Evolutionary conservation across 2,888 invertebrate species (phyloP), one percentile per base, ranked within the genome.

Genomic region (Dynastes tityus): DNA sequence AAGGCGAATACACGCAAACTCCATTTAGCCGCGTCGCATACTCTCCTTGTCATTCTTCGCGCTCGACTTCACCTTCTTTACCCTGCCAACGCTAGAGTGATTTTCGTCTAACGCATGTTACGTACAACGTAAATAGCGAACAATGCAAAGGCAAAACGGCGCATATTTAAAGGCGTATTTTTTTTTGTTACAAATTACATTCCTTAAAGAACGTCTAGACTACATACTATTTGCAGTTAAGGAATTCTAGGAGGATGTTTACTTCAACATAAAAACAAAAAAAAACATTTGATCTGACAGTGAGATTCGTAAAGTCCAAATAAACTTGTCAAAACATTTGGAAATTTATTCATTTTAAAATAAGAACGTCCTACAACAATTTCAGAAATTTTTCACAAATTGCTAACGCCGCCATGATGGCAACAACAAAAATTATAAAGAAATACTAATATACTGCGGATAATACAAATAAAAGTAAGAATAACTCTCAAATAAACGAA

Each of bases 1-100:
- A 40, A 45, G 73, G 45, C 45, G 73, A 61, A 61, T 74, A 78
- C 78, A 78, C 73, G 78, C 78, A 78, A 78, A 78, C 53, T 78
- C 78, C 78, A 78, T 78, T 78, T 78, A 71, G 73, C 61, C 73
- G 70, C 67, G 27, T 22, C 29, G 71, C 22, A 55, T 74, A 61
- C 61, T 37, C 40, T 58, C 40, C 40, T 32, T 73, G 76, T 67
- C 76, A 68, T 68, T 67, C 68, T 67, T 76, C 76, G 51, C 13
- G 67, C 73, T 40, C 45, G 37, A 45, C 37, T 74, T 61, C 58
- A 49, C 61, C 11, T 58, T 61, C 61, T 61, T 61, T 51, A 51
- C 51, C 45, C 1, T 67, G 67, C 58, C 45, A 55, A 22, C 55
- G 63, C 63, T 63, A 13, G 63, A 63, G 63, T 32, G 63, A 63